Conservation (phyloP, 2,888 invertebrate species). For the Apamea anceps region DNA sequence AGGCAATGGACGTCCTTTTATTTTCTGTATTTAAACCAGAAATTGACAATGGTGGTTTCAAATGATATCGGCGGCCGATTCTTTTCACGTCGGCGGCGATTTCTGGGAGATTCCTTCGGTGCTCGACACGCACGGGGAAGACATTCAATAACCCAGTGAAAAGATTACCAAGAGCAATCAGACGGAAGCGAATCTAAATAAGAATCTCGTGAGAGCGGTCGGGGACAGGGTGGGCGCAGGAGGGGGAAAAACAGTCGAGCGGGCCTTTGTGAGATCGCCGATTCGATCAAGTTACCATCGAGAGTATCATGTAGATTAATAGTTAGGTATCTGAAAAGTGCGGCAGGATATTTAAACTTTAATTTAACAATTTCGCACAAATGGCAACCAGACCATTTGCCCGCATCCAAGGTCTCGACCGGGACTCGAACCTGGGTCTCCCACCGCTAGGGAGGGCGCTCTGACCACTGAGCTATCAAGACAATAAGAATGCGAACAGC, state of each 20-base stretch:
- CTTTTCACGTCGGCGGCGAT: constrained; percentile 76
- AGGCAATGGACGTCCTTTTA: constrained; percentile 76
- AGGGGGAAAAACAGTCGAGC: constrained; percentile 86
- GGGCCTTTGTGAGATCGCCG: constrained; percentile 86
- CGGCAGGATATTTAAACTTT: constrained; percentile 72
- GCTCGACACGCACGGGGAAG: constrained; percentile 88
- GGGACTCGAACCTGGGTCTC: constrained; percentile 90
- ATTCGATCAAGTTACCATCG: constrained; percentile 87
- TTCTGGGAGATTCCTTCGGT: constrained; percentile 77
- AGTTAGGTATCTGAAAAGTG: constrained; percentile 76
- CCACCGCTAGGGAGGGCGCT: constrained; percentile 85
- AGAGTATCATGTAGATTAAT: constrained; percentile 82
- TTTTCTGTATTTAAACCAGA: constrained; percentile 74
- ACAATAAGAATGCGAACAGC: constrained; percentile 83
- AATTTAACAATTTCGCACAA: constrained; percentile 53
- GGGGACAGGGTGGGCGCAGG: constrained; percentile 80
- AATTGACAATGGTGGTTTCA: constrained; percentile 77
- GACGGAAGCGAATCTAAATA: constrained; percentile 91
- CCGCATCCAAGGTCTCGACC: constrained; percentile 88
- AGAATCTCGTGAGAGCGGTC: constrained; percentile 89
- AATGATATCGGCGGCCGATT: constrained; percentile 80
- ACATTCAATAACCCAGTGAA: constrained; percentile 90
- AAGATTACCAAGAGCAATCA: constrained; percentile 91
- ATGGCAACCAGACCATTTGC: constrained; percentile 73
- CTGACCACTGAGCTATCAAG: constrained; percentile 90